Base-by-base conservation (phyloP, 2,113 vertebrate species). In the Mirza zaza region DNA sequence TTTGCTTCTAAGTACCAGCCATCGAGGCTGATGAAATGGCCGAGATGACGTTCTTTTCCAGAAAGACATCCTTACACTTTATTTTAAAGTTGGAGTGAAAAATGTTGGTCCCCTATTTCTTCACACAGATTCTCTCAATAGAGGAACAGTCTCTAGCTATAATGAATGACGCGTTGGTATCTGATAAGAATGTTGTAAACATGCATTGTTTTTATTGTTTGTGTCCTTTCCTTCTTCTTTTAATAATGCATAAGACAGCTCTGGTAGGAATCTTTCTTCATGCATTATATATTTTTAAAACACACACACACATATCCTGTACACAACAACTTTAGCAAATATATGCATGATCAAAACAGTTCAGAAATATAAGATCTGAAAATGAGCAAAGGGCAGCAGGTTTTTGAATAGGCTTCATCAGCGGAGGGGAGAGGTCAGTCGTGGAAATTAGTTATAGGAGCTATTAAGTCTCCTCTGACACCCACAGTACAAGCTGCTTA, bases 331-430 rank as follows among this genome's bases (percentile, higher is more conserved):
- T 99, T 99, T 98, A 97, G 98, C 98, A 98, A 98, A 99, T 98
- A 98, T 98, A 98, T 99, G 99, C 98, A 98, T 99, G 99, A 99
- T 99, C 98, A 98, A 98, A 99, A 99, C 88, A 98, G 97, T 98
- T 99, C 95, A 85, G 98, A 98, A 99, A 98, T 97, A 98, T 96
- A 98, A 98, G 97, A 98, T 98, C 96, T 95, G 98, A 98, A 98
- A 98, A 99, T 97, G 99, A 98, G 98, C 98, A 98, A 98, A 99
- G 99, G 99, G 99, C 99, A 99, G 98, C 97, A 84, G 98, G 98
- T 98, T 99, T 98, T 97, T 99, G 99, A 99, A 99, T 99, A 99
- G 99, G 98, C 99, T 99, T 99, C 99, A 99, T 99, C 99, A 99
- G 99, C 21, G 96, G 98, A 99, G 99, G 99, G 99, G 98, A 99